Evolutionary conservation across 1,140 invertebrate genomes (phyloP).

Genomic region (Oryctes rhinoceros): DNA sequence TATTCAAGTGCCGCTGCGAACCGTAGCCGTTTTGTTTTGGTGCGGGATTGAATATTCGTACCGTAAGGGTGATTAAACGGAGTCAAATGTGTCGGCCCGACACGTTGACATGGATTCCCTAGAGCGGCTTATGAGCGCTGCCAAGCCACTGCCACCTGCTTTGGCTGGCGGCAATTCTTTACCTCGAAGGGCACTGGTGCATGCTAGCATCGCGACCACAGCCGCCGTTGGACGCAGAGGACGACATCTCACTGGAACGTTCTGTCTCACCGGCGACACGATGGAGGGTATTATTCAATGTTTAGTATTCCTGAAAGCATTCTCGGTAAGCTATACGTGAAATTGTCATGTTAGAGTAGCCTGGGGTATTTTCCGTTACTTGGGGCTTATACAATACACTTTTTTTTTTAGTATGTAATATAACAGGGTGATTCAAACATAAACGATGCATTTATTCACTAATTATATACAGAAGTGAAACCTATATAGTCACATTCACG

Average conservation of each 20-base stretch:
- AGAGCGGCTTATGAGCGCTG: conserved; percentile 77
- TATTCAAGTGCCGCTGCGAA: not conserved
- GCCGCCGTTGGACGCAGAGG: conserved; percentile 75
- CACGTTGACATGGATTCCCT: conserved; percentile 74
- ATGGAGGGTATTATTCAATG: conserved; percentile 94
- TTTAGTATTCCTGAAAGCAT: conserved; percentile 89
- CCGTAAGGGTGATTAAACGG: not conserved
- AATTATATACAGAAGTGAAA: too few relatives aligned
- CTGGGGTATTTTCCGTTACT: too few relatives aligned
- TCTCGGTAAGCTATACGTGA: conserved; percentile 76
- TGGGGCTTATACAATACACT: too few relatives aligned
- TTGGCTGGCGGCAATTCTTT: conserved; percentile 53
- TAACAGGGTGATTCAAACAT: too few relatives aligned
- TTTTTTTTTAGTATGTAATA: too few relatives aligned
- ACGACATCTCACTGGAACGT: conserved; percentile 83
- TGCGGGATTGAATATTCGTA: conserved; percentile 12
- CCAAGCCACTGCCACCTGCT: conserved; percentile 68
- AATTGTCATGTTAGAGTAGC: too few relatives aligned
- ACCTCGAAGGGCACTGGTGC: conserved; percentile 75
- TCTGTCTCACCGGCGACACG: conserved; percentile 86
- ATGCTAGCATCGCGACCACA: conserved; percentile 77
- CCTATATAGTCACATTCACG: too few relatives aligned
- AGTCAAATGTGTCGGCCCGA: conserved; percentile 36
- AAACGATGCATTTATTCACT: too few relatives aligned
- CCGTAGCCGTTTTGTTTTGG: not conserved